Percentiles rank a stretch among this genome's conserved stretches.
phyloP scores from a whole-genome alignment of 2,113 vertebrate species.

The Okapia johnstoni region DNA sequence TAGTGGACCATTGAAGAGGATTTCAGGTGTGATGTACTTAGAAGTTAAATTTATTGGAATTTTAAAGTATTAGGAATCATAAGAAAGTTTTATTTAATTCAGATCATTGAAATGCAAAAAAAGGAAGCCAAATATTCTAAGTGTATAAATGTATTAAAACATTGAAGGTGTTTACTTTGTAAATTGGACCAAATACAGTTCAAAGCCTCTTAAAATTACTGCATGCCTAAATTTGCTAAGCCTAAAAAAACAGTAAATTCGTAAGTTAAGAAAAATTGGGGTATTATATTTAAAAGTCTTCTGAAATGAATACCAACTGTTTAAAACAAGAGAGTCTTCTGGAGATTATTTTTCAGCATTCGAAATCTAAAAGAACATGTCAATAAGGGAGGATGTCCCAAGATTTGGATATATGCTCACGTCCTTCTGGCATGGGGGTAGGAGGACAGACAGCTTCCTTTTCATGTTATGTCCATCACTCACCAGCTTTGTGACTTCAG shows the following conservation, averaged over 20 bases:
- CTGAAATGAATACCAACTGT: background rate
- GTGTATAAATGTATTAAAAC: background rate
- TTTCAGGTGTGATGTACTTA: background rate
- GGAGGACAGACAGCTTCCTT: background rate
- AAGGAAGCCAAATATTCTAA: background rate
- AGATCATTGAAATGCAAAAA: background rate
- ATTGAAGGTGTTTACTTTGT: background rate
- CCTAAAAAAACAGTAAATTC: background rate
- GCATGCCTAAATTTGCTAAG: background rate
- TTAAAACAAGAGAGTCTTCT: background rate
- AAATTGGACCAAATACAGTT: background rate
- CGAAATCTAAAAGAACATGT: background rate
- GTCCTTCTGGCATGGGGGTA: background rate
- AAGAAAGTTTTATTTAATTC: background rate
- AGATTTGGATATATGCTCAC: background rate
- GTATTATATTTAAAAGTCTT: background rate
- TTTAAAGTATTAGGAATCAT: background rate
- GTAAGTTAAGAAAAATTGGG: background rate
- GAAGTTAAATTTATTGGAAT: background rate
- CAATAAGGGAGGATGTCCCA: background rate
- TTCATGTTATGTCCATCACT: background rate
- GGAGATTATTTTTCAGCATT: background rate
- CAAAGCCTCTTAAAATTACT: background rate
- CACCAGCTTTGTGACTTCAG: background rate
- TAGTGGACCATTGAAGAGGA: background rate